A percentile compares a stretch with the other conserved stretches of the same genome.
Conservation (phyloP, 2,888 invertebrate species). For the Pediacus dermestoides region DNA sequence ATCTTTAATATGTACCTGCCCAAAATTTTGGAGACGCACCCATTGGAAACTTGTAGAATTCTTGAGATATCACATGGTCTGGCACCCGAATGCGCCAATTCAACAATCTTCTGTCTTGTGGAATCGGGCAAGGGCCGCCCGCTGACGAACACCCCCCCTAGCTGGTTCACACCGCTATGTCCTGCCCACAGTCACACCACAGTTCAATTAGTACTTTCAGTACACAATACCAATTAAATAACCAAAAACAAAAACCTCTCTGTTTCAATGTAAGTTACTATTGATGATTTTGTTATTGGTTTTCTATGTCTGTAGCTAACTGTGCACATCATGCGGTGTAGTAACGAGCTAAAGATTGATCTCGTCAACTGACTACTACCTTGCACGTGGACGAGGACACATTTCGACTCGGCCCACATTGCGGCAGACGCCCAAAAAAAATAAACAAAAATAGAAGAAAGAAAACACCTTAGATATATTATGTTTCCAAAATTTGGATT, state of each 20-base stretch:
- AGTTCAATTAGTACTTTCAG: slow-evolving; percentile 22
- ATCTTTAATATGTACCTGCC: slow-evolving; percentile 78
- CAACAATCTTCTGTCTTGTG: slow-evolving; percentile 97
- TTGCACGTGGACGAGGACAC: slow-evolving; percentile 44
- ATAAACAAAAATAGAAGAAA: no score
- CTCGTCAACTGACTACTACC: slow-evolving; percentile 50
- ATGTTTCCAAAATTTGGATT: no score
- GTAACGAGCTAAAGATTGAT: slow-evolving; percentile 51
- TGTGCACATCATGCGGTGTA: slow-evolving; percentile 50
- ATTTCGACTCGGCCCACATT: slow-evolving; percentile 31
- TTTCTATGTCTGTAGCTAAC: slow-evolving; percentile 23
- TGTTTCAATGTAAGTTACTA: no score
- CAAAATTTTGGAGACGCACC: slow-evolving; percentile 98
- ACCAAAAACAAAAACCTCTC: no score
- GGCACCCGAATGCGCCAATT: slow-evolving; percentile 96
- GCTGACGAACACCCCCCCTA: slow-evolving; percentile 99
- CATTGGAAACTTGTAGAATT: slow-evolving; percentile 98
- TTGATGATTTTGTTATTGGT: slow-evolving; percentile 13
- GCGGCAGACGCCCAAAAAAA: no score
- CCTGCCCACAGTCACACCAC: slow-evolving; percentile 66
- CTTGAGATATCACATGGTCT: slow-evolving; percentile 98
- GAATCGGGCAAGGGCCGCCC: slow-evolving; percentile 97
- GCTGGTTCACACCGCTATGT: slow-evolving; percentile 99
- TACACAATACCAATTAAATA: no score
- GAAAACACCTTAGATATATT: no score